These are phyloP conservation scores for Phania funesta DNA, from an alignment of 2,888 invertebrate species.

Conservation along the genomic window DNA sequence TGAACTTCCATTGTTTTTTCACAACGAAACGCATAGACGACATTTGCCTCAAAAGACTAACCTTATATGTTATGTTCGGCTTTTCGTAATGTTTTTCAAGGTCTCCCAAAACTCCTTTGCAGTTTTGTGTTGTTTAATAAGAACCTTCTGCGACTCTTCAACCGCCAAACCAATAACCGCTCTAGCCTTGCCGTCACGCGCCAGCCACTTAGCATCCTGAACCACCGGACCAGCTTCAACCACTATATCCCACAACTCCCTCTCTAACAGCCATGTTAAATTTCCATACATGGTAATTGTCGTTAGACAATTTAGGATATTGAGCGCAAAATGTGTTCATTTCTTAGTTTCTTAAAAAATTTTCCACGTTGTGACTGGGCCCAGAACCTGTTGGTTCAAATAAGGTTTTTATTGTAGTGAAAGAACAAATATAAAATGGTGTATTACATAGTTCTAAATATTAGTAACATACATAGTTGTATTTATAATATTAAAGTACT, in stretches of 20 bases:
- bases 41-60: constrained; percentile 32
- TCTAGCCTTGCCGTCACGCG: neutral
- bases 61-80: constrained; percentile 9
- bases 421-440: neutral
- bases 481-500: neutral
- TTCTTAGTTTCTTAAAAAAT: neutral
- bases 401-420: neutral
- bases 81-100: constrained; percentile 31
- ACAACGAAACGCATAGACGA: neutral
- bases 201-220: neutral
- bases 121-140: neutral
- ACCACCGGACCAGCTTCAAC: constrained; percentile 3
- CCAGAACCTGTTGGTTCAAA: too few relatives aligned
- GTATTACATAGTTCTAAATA: neutral
- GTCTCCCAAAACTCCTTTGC: constrained; percentile 26
- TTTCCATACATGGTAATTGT: constrained; percentile 36
- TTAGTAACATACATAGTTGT: neutral
- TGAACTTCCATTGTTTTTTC: constrained; percentile 22
- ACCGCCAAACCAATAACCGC: neutral
- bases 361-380: too few relatives aligned
- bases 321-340: neutral
- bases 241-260: constrained; percentile 38
- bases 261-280: constrained; percentile 45
- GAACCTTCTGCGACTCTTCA: constrained; percentile 24
- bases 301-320: neutral